Conservation (phyloP, 1,140 invertebrate species). For the Ceratina australensis region DNA sequence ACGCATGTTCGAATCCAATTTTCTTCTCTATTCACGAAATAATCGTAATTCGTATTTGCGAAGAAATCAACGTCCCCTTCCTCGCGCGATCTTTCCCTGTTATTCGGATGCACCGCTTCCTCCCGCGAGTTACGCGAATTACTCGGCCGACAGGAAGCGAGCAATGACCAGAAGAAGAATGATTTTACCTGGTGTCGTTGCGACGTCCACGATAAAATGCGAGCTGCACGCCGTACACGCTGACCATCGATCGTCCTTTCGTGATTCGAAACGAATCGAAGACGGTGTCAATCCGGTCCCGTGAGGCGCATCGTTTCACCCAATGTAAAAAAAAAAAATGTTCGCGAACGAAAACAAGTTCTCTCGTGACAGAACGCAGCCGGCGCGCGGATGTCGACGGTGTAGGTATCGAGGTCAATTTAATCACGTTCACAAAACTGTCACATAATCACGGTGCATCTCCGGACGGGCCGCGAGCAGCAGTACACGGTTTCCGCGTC, state of each 20-base stretch:
- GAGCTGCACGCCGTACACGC: conserved; percentile 25
- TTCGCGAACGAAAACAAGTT: conserved; percentile 36
- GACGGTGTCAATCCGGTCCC: not conserved
- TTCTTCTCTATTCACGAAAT: no score
- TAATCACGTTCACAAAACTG: conserved; percentile 64
- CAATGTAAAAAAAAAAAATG: not conserved
- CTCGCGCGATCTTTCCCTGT: no score
- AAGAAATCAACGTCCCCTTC: no score
- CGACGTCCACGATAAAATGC: conserved; percentile 42
- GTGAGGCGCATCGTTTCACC: not conserved
- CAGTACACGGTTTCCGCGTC: conserved; percentile 38
- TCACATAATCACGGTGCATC: conserved; percentile 59
- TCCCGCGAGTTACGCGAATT: conserved; percentile 52
- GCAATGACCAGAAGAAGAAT: conserved; percentile 29
- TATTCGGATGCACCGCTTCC: conserved; percentile 1
- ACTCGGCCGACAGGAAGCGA: conserved; percentile 40
- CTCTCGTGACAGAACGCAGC: conserved; percentile 27
- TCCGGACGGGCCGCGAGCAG: conserved; percentile 36
- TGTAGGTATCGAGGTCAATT: conserved; percentile 61
- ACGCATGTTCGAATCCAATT: no score
- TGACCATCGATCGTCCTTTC: conserved; percentile 33
- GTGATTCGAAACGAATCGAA: not conserved
- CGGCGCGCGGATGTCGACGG: conserved; percentile 52
- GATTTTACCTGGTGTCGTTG: conserved; percentile 39
- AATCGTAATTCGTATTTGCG: no score